Base-by-base conservation (phyloP, 2,888 invertebrate genomes). In the Myopa tessellatipennis region DNA sequence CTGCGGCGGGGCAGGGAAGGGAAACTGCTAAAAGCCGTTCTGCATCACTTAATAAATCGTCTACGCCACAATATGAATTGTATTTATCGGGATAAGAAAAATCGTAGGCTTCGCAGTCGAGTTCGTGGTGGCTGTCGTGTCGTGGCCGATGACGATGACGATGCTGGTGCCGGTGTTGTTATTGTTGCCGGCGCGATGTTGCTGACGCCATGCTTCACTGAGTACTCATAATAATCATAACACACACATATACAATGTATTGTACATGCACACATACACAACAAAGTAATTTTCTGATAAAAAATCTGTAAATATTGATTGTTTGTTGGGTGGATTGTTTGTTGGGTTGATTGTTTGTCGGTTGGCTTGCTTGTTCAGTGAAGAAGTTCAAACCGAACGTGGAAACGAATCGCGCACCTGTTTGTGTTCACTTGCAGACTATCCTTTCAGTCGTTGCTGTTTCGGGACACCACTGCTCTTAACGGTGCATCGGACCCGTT, bases 241-340 rank as follows among this genome's bases (percentile, higher is more conserved):
- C 74, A 58, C 26, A 55, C 38, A 58, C 55, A 55, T 68, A 55
- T 1, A 38, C 52, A 26, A 26, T 26, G 2, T 26, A 26, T 26
- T 26, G 26, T 26, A 55, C 71, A 71, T 14, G 1, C 55, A 71
- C 55, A 71, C 55, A 4, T 1, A 38, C 52, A 52, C 50, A 70
- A 55, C 45, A 70, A 52, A 18, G 52, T 67, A 38, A 40, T 70
- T 84, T 85, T 85, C 84, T 85, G 85, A 84, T 85, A 84, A 83
- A 81, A 73, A 78, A 52, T 52, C 55, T 14, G 6, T 10, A 45
- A 45, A 8, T 69, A 70, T 55, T 70, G 70, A 70, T 55, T 70
- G 70, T 70, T 55, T 45, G 76, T 60, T 61, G 26, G 40, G 14
- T 40, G 63, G 74, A 63, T 45, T 45, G 45, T 45, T 45, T 45